These are phyloP conservation scores for Argynnis bischoffii DNA, from an alignment of 2,888 invertebrate genomes.

Conservation along the genomic window DNA sequence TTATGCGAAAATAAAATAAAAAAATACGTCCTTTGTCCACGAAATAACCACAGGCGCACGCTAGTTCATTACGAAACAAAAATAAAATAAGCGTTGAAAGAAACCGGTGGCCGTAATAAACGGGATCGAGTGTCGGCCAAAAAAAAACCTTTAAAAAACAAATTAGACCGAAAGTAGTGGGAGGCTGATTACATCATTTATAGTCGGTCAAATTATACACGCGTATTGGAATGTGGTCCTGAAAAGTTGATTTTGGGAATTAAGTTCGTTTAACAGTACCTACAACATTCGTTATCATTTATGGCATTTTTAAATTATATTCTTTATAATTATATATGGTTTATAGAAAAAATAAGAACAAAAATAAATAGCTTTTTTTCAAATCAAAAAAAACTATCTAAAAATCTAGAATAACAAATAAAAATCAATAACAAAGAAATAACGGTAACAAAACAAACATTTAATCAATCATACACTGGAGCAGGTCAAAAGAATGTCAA, in stretches of 20 bases:
- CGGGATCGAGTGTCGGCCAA: conserved; percentile 50
- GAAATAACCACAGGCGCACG: conserved; percentile 37
- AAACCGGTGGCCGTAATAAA: conserved; percentile 50
- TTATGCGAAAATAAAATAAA: conserved; percentile 22
- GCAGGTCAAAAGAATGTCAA: not conserved
- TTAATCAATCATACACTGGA: not conserved
- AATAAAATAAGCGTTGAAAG: conserved; percentile 43
- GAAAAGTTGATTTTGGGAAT: conserved; percentile 10
- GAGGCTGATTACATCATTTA: conserved; percentile 38
- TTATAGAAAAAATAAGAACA: too few species aligned
- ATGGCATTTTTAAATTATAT: too few species aligned
- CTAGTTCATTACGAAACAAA: conserved; percentile 41
- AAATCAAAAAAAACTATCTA: too few species aligned
- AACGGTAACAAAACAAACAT: not conserved
- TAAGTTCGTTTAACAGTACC: conserved; percentile 2
- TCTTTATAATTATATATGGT: too few species aligned
- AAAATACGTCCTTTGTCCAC: conserved; percentile 26
- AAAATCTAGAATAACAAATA: not conserved
- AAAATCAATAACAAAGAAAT: not conserved
- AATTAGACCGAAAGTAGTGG: conserved; percentile 36
- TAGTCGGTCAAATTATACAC: conserved; percentile 28
- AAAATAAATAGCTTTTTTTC: too few species aligned
- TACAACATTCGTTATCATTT: not conserved
- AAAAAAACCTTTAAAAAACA: conserved; percentile 37
- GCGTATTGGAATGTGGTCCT: conserved; percentile 20